Percentiles rank a stretch among this genome's conserved stretches.
Evolutionary conservation across 2,113 vertebrate genomes (phyloP).

Genomic region (Nyctibius bracteatus): DNA sequence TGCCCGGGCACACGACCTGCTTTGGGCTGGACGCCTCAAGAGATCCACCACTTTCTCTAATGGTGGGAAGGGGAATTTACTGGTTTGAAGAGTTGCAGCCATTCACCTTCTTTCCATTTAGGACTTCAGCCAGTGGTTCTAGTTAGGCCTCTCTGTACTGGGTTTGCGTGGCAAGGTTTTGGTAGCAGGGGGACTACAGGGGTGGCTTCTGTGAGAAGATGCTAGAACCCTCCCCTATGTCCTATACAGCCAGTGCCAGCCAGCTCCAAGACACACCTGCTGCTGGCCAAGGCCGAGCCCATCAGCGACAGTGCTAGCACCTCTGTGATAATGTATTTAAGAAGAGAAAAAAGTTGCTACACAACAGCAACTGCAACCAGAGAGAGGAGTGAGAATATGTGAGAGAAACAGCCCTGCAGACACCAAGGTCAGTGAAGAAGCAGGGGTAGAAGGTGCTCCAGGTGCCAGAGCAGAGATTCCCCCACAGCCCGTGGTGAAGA

Average conservation of each 20-base stretch:
- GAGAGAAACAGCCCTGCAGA: neutral
- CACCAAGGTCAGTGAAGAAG: too few relatives aligned
- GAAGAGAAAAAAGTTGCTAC: neutral
- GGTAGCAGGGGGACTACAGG: too few relatives aligned
- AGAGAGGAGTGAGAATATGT: neutral
- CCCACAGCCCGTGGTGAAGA: too few relatives aligned
- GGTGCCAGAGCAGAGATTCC: too few relatives aligned
- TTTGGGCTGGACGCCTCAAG: neutral
- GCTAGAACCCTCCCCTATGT: neutral
- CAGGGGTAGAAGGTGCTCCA: too few relatives aligned
- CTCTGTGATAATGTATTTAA: neutral
- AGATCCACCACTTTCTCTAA: neutral
- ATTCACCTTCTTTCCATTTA: neutral
- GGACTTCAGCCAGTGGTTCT: neutral
- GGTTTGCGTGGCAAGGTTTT: neutral
- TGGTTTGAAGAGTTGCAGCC: neutral
- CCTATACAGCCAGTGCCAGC: neutral
- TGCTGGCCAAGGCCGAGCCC: neutral
- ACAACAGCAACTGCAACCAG: too few relatives aligned
- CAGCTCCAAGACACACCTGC: too few relatives aligned
- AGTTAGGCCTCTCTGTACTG: neutral
- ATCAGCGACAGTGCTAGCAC: neutral
- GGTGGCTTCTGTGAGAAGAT: neutral
- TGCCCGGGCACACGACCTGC: neutral
- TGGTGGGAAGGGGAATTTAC: neutral